These are phyloP conservation scores for Himalopsyche tibetana DNA, from an alignment of 2,888 invertebrate genomes.

Conservation along the genomic window DNA sequence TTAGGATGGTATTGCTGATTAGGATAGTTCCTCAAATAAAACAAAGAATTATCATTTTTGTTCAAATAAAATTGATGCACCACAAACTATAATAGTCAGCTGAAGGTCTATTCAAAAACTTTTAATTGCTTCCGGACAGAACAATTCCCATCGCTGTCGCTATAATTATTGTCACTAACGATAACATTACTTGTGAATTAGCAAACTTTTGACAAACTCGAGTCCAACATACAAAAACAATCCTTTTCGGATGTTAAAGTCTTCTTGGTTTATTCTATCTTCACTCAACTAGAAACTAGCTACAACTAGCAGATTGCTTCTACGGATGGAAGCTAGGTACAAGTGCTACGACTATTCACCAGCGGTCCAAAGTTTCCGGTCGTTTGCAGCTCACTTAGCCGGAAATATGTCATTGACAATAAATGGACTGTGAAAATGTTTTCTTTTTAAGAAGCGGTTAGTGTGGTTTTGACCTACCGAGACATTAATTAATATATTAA, in stretches of 20 bases:
- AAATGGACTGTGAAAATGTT: background rate
- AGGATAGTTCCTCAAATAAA: no score
- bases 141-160: background rate
- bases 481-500: no score
- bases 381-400: conserved; percentile 12
- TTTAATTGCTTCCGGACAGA: background rate
- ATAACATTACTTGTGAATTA: background rate
- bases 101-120: background rate
- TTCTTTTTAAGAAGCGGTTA: no score
- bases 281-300: background rate
- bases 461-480: no score
- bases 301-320: background rate
- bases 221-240: background rate
- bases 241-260: background rate
- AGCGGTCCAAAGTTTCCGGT: conserved; percentile 3
- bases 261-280: no score
- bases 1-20: no score
- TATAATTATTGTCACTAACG: conserved; percentile 5
- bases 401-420: background rate
- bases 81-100: no score
- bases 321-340: background rate
- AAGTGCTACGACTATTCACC: background rate
- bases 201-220: conserved; percentile 15
- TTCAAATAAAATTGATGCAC: no score
- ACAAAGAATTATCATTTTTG: no score